phyloP scores from a whole-genome alignment of 2,113 vertebrate species.

The Pao palembangensis region DNA sequence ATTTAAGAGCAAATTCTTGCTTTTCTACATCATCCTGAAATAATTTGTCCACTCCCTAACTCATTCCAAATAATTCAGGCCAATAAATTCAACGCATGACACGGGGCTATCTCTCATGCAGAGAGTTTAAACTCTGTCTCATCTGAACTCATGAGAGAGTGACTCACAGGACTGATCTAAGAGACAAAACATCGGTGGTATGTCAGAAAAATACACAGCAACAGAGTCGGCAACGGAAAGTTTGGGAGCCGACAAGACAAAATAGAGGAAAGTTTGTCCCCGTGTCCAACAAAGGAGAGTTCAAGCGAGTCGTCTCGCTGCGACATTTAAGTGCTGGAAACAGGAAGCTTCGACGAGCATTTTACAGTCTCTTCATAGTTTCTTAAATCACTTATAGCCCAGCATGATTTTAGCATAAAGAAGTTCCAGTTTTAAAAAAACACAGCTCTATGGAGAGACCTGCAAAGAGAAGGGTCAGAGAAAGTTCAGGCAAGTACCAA shows the following conservation, averaged over 20 bases:
- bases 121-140: constrained; percentile 52
- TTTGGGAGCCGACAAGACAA: constrained; percentile 31
- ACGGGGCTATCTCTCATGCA: constrained; percentile 49
- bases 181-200: constrained; percentile 43
- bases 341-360: constrained; percentile 1
- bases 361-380: constrained; percentile 28
- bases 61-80: constrained; percentile 42
- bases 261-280: constrained; percentile 20
- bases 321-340: constrained; percentile 12
- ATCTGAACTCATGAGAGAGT: constrained; percentile 56
- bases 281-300: constrained; percentile 24
- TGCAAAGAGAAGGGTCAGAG: constrained; percentile 17
- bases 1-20: constrained; percentile 10
- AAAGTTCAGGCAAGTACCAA: constrained; percentile 35
- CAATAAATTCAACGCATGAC: constrained; percentile 44
- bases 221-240: constrained; percentile 26
- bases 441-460: constrained; percentile 11
- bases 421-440: constrained; percentile 19
- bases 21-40: constrained; percentile 39
- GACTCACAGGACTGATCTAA: constrained; percentile 52
- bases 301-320: constrained; percentile 16
- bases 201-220: constrained; percentile 36
- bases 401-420: constrained; percentile 8
- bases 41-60: constrained; percentile 32
- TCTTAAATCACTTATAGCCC: constrained; percentile 23